Evolutionary conservation across 2,888 invertebrate genomes (phyloP).

Genomic region (Cancer borealis): DNA sequence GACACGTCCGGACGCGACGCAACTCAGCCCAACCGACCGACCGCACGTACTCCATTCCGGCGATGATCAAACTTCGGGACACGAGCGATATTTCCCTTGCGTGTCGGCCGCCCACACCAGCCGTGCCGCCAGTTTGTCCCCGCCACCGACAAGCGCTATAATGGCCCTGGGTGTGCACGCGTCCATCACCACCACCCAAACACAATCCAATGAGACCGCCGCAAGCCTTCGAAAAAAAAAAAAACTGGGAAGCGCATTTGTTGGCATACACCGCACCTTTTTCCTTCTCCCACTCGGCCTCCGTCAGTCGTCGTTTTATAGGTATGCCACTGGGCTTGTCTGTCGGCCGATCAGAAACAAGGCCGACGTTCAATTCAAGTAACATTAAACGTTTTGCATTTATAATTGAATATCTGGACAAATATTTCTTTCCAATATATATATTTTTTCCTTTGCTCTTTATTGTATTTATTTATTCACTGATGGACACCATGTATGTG

Average conservation of each 20-base stretch:
- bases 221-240: neutral
- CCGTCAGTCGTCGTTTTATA: too few relatives aligned
- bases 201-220: slow-evolving; percentile 1
- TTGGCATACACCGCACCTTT: neutral
- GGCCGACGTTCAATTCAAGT: neutral
- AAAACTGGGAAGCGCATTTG: neutral
- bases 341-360: neutral
- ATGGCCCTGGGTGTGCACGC: neutral
- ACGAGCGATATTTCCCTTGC: slow-evolving; percentile 1
- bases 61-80: slow-evolving; percentile 20
- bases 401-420: neutral
- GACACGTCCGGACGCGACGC: neutral
- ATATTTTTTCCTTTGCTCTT: neutral
- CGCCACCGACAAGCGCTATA: neutral
- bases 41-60: neutral
- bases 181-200: slow-evolving; percentile 9
- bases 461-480: too few relatives aligned
- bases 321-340: neutral
- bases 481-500: too few relatives aligned
- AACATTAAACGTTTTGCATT: neutral
- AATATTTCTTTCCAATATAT: neutral
- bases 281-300: neutral
- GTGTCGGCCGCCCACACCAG: slow-evolving; percentile 25
- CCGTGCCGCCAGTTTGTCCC: neutral
- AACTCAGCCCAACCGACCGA: neutral